These are phyloP conservation scores for Ormyrus nitidulus DNA, from an alignment of 2,888 invertebrate genomes.

Conservation along the genomic window DNA sequence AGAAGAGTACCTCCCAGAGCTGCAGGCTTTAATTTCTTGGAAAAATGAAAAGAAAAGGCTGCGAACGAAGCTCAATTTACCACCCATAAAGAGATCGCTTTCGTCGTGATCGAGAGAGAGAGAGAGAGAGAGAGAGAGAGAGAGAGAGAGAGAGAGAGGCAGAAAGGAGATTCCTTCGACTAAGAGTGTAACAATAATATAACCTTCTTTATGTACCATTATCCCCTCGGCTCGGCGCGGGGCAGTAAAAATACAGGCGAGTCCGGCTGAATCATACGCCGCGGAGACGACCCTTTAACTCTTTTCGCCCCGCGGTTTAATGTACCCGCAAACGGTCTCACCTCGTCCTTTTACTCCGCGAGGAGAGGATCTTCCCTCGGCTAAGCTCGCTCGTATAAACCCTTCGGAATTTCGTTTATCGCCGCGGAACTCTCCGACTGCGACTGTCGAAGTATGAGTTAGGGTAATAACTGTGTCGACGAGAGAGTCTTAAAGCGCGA, in stretches of 20 bases:
- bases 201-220: conserved; percentile 50
- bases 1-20: neutral
- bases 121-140: no score
- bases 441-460: conserved; percentile 8
- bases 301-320: conserved; percentile 32
- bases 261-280: conserved; percentile 47
- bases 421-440: neutral
- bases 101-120: neutral
- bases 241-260: conserved; percentile 43
- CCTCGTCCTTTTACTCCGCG: neutral
- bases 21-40: neutral
- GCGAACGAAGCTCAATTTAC: conserved; percentile 13
- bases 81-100: conserved; percentile 23
- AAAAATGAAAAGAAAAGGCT: neutral
- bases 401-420: conserved; percentile 31
- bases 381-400: conserved; percentile 2
- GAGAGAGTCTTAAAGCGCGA: neutral
- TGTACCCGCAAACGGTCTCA: conserved; percentile 40
- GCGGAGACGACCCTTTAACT: conserved; percentile 17
- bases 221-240: conserved; percentile 2
- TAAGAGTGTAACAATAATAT: conserved; percentile 34
- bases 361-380: neutral
- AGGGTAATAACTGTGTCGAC: neutral
- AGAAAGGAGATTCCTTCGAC: neutral
- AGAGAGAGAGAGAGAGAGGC: no score